phyloP scores from a whole-genome alignment of 2,888 invertebrate genomes.

The Trissonchulus sp. region DNA sequence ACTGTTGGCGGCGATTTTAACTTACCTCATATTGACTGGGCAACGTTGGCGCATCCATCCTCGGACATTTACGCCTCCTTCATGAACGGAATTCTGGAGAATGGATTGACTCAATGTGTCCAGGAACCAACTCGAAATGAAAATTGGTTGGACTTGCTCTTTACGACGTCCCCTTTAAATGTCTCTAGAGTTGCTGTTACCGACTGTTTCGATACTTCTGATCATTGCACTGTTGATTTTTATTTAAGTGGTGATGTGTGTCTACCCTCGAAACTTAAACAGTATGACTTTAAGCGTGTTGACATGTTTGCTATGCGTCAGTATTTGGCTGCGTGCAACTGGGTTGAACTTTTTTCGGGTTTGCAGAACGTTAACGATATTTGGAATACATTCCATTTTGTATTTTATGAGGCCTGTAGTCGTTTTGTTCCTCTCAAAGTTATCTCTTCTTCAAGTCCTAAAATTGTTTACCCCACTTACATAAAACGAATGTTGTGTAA shows the following conservation, averaged over 20 bases:
- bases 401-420: background rate
- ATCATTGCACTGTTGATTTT: conserved; percentile 13
- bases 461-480: background rate
- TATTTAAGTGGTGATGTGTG: background rate
- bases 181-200: background rate
- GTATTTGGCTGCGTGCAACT: background rate
- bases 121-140: background rate
- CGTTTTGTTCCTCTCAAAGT: conserved; percentile 2
- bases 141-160: background rate
- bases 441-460: background rate
- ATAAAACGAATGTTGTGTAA: background rate
- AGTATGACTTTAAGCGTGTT: conserved; percentile 6
- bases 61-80: background rate
- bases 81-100: background rate
- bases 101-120: background rate
- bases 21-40: conserved; percentile 8
- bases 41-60: background rate
- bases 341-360: background rate
- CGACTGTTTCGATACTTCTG: background rate
- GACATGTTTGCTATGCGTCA: background rate
- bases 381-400: background rate
- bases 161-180: background rate
- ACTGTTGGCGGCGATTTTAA: conserved; percentile 14
- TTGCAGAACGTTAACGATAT: background rate
- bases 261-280: background rate